Conservation (phyloP, 2,888 invertebrate genomes). For the Lochmaea crataegi region DNA sequence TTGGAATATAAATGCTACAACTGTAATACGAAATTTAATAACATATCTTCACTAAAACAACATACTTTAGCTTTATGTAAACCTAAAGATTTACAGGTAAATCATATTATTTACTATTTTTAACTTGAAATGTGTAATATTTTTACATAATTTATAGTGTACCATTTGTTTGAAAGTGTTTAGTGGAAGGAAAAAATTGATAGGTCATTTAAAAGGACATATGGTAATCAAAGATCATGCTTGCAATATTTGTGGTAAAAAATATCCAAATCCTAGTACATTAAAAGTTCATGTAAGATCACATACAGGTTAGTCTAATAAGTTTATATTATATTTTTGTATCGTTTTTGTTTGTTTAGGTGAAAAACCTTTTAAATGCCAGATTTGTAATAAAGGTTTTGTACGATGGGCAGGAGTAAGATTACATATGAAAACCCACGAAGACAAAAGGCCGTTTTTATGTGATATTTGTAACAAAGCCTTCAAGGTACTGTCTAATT, state of each 20-base stretch:
- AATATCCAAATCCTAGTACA: conserved; percentile 63
- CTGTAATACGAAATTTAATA: conserved; percentile 56
- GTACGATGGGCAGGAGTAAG: conserved; percentile 61
- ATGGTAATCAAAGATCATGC: conserved; percentile 61
- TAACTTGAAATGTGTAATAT: not conserved
- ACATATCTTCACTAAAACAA: conserved; percentile 53
- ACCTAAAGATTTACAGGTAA: conserved; percentile 35
- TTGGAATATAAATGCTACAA: conserved; percentile 54
- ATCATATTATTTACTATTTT: not conserved
- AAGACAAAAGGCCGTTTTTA: conserved; percentile 57
- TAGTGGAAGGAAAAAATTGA: conserved; percentile 58
- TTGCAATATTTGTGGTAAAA: conserved; percentile 63
- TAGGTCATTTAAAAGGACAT: conserved; percentile 61
- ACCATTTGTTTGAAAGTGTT: conserved; percentile 61
- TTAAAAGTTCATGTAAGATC: conserved; percentile 72
- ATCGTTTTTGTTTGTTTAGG: conserved; percentile 60
- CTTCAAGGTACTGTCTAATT: conserved; percentile 61
- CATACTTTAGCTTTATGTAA: conserved; percentile 55
- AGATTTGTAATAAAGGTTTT: conserved; percentile 60
- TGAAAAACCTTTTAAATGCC: conserved; percentile 59
- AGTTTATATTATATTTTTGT: conserved; percentile 61
- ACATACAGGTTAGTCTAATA: conserved; percentile 63
- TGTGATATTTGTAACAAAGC: conserved; percentile 61
- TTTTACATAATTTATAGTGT: conserved; percentile 52
- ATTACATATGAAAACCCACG: conserved; percentile 61